Percentiles rank a stretch among this genome's conserved stretches.
Conservation (phyloP, 2,888 invertebrate genomes). For the Nebria brevicollis region DNA sequence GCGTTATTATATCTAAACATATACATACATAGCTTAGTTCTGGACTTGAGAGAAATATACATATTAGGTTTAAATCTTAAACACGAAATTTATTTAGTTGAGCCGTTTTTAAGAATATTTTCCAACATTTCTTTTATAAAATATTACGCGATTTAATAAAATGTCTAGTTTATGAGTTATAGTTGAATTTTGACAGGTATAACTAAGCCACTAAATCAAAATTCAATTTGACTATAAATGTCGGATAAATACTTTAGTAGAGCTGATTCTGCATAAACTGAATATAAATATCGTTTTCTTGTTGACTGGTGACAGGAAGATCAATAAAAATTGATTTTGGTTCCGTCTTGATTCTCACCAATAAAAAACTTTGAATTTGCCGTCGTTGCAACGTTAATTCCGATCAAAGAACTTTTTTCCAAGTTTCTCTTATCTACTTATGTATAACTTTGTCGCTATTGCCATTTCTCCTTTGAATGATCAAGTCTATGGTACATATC, state of each 20-base stretch:
- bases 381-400: neutral
- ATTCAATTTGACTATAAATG: neutral
- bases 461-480: no score
- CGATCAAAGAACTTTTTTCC: no score
- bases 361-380: neutral
- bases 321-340: neutral
- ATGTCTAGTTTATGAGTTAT: neutral
- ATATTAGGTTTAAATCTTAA: no score
- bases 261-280: neutral
- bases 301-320: neutral
- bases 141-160: neutral
- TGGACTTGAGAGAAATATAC: neutral
- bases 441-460: no score
- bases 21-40: neutral
- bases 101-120: no score
- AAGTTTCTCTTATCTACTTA: no score
- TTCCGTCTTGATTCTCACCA: neutral
- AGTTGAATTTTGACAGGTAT: neutral
- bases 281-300: neutral
- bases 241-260: neutral
- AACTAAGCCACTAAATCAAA: neutral
- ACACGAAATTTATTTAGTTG: no score
- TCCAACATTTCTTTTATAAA: no score
- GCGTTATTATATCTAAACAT: neutral
- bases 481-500: neutral